phyloP scores from a whole-genome alignment of 2,888 invertebrate genomes.

The Synanthedon tipuliformis region DNA sequence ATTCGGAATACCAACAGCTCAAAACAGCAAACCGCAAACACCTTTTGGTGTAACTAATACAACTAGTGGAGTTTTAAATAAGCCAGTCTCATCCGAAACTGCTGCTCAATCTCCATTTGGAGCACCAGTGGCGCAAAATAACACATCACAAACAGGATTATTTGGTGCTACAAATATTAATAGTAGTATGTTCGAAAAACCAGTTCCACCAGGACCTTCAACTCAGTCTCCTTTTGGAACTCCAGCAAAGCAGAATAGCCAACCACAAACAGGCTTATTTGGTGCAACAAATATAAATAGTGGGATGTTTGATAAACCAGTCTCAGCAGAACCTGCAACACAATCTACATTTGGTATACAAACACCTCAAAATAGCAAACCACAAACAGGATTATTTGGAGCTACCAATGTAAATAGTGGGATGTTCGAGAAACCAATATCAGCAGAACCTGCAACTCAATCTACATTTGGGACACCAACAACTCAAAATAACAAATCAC shows the following conservation, averaged over 20 bases:
- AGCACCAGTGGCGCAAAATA: conserved; percentile 15
- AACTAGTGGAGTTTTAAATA: conserved; percentile 28
- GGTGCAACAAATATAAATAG: conserved; percentile 15
- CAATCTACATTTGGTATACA: conserved; percentile 25
- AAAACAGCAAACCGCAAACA: conserved; percentile 4
- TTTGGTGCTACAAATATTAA: conserved; percentile 12
- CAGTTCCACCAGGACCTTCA: conserved; percentile 17
- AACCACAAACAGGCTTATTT: conserved; percentile 1
- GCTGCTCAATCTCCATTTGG: conserved; percentile 22
- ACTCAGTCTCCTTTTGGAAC: conserved; percentile 24
- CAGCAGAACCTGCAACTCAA: conserved; percentile 18
- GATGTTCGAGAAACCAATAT: conserved; percentile 25
- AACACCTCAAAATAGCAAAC: conserved; percentile 11
- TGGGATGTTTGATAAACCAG: conserved; percentile 26
- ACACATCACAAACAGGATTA: not conserved
- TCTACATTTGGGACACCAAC: conserved; percentile 22
- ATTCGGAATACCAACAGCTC: conserved; percentile 22
- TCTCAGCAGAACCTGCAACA: conserved; percentile 16
- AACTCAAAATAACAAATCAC: conserved; percentile 9
- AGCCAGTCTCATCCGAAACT: conserved; percentile 18
- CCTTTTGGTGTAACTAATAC: conserved; percentile 9
- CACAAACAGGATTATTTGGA: conserved; percentile 1
- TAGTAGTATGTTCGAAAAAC: conserved; percentile 27
- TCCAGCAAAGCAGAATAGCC: conserved; percentile 13
- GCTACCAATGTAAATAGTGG: conserved; percentile 17